Conservation (phyloP, 1,140 invertebrate species). For the Thaumetopoea pityocampa region DNA sequence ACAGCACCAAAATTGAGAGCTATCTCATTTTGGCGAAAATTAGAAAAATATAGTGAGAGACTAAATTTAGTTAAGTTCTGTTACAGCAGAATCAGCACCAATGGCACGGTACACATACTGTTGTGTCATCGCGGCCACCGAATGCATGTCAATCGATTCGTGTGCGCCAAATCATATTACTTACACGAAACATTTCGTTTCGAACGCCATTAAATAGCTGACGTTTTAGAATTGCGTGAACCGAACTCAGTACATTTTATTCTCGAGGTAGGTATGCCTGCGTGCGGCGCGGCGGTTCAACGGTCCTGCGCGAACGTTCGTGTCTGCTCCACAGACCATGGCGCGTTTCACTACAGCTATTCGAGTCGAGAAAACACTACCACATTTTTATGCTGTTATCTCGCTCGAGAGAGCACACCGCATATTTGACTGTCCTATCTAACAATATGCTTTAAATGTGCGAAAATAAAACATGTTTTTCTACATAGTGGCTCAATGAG, state of each 20-base stretch:
- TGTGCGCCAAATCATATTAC: too few species aligned
- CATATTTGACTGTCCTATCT: conserved; percentile 14
- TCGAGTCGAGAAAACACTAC: conserved; percentile 55
- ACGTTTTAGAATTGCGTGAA: conserved; percentile 10
- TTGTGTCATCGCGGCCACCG: too few species aligned
- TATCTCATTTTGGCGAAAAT: too few species aligned
- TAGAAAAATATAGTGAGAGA: too few species aligned
- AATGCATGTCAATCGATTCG: too few species aligned
- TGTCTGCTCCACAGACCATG: conserved; percentile 46
- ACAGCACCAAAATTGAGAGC: too few species aligned
- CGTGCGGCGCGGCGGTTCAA: background rate
- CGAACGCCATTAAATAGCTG: too few species aligned
- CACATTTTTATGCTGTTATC: conserved; percentile 62
- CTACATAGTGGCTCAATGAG: conserved; percentile 8
- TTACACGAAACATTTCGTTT: too few species aligned
- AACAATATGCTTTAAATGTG: conserved; percentile 34
- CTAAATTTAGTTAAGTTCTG: too few species aligned
- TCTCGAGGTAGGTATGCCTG: too few species aligned
- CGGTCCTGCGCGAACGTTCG: conserved; percentile 16
- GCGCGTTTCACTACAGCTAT: conserved; percentile 68
- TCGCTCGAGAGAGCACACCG: conserved; percentile 44
- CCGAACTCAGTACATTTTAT: conserved; percentile 4
- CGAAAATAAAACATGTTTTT: conserved; percentile 59
- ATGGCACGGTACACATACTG: too few species aligned
- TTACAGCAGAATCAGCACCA: too few species aligned